phyloP scores from a whole-genome alignment of 2,888 invertebrate genomes.

The Rotaria magnacalcarata region DNA sequence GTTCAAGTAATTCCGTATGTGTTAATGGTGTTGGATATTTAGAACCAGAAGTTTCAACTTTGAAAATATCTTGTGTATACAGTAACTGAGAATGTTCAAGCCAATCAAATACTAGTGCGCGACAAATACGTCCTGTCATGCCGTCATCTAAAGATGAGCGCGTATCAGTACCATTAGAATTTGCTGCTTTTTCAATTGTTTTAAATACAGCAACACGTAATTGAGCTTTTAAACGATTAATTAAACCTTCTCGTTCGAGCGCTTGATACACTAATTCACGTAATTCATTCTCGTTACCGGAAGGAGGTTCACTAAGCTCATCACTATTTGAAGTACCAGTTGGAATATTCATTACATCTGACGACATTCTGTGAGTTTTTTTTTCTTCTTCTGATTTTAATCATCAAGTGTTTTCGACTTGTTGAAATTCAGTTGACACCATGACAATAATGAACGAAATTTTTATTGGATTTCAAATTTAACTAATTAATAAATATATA shows the following conservation, averaged over 20 bases:
- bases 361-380: neutral
- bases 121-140: neutral
- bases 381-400: neutral
- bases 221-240: slow-evolving; percentile 42
- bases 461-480: neutral
- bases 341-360: slow-evolving; percentile 1
- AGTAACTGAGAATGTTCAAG: neutral
- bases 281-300: slow-evolving; percentile 37
- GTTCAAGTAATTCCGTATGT: neutral
- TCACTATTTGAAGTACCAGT: neutral
- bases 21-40: neutral
- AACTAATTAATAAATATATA: neutral
- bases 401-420: neutral
- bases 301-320: neutral
- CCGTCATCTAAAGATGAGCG: neutral
- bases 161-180: neutral
- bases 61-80: slow-evolving; percentile 7
- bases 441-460: neutral
- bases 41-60: neutral
- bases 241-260: slow-evolving; percentile 40
- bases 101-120: neutral
- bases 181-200: slow-evolving; percentile 38
- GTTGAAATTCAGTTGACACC: neutral
- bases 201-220: slow-evolving; percentile 42
- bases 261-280: slow-evolving; percentile 45